These are phyloP conservation scores for Calephelis nemesis DNA, from an alignment of 1,140 invertebrate species.

Conservation along the genomic window DNA sequence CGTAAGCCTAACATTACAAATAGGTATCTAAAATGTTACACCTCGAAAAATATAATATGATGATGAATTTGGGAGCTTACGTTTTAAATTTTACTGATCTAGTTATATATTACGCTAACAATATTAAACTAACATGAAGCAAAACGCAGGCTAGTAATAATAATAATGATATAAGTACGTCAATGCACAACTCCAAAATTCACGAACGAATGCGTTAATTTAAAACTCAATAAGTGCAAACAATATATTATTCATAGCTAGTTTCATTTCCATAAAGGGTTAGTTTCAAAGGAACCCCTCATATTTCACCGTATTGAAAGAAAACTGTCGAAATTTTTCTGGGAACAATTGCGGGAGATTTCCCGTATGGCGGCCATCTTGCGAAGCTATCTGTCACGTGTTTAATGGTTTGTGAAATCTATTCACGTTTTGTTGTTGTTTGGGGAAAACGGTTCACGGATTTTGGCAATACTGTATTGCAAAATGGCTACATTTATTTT, in stretches of 20 bases:
- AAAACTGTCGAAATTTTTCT: conserved; percentile 64
- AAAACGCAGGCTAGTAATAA: too few relatives aligned
- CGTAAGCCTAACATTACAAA: too few relatives aligned
- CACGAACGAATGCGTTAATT: conserved; percentile 16
- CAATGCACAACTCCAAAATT: not conserved
- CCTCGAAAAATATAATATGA: too few relatives aligned
- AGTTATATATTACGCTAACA: too few relatives aligned
- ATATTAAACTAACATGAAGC: too few relatives aligned
- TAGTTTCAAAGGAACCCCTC: conserved; percentile 47
- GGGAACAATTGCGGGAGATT: conserved; percentile 49
- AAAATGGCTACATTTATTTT: conserved; percentile 7
- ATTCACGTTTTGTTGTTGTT: conserved; percentile 48
- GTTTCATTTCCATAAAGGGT: conserved; percentile 52
- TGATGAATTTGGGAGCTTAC: too few relatives aligned
- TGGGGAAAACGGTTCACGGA: conserved; percentile 39
- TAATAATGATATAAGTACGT: too few relatives aligned
- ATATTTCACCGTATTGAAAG: conserved; percentile 64
- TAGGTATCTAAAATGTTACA: too few relatives aligned
- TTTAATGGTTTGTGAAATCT: conserved; percentile 70
- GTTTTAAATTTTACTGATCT: too few relatives aligned
- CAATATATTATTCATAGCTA: conserved; percentile 41
- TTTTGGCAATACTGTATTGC: conserved; percentile 3
- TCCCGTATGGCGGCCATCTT: conserved; percentile 68
- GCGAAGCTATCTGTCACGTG: conserved; percentile 60
- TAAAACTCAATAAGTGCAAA: conserved; percentile 22